Conservation (phyloP, 1,140 invertebrate species). For the Diploscapter pachys region DNA sequence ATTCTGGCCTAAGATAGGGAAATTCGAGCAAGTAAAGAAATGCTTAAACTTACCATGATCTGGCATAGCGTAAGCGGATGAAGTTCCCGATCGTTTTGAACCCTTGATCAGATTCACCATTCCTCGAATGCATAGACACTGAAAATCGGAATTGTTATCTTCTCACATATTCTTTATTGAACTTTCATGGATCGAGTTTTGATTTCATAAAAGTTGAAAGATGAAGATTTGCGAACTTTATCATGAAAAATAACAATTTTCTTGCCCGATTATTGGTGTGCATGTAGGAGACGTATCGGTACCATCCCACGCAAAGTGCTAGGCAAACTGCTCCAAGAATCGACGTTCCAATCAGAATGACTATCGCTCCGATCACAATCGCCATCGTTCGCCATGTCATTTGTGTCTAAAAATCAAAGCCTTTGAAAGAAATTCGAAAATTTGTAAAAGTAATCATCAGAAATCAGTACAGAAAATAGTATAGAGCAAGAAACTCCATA, state of each 20-base stretch:
- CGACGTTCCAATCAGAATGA: constrained; percentile 40
- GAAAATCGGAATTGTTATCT: constrained; percentile 2
- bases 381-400: constrained; percentile 25
- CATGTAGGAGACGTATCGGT: constrained; percentile 57
- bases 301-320: constrained; percentile 49
- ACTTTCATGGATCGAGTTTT: constrained; percentile 10
- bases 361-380: constrained; percentile 41
- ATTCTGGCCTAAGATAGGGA: too few species aligned
- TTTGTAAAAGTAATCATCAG: background rate
- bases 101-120: background rate
- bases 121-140: constrained; percentile 18
- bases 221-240: constrained; percentile 8
- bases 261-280: constrained; percentile 49
- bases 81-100: too few species aligned
- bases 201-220: constrained; percentile 17
- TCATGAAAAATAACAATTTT: constrained; percentile 5
- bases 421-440: background rate
- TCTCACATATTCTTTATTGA: constrained; percentile 2
- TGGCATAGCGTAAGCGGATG: too few species aligned
- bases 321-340: constrained; percentile 34
- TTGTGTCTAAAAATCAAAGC: constrained; percentile 2
- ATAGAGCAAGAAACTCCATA: too few species aligned
- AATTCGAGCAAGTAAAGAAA: too few species aligned
- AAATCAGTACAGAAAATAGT: too few species aligned
- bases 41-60: too few species aligned